A percentile compares a stretch with the other conserved stretches of the same genome.
phyloP scores from a whole-genome alignment of 92 coral and sea anemone species.

The Isaurus tuberculatus region DNA sequence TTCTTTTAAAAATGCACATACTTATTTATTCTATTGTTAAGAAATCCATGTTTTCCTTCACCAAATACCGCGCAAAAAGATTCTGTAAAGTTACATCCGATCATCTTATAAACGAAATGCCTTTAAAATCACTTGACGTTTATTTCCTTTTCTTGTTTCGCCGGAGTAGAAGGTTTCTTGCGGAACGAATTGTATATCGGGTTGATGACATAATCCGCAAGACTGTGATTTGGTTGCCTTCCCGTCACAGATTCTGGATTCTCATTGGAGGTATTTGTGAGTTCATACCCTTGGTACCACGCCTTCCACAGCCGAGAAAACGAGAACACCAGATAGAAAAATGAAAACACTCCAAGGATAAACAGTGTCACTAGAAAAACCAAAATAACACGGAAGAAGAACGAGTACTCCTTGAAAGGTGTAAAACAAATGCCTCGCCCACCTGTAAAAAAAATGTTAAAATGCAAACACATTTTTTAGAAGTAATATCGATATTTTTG shows the following conservation, averaged over 20 bases:
- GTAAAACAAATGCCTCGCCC: neutral
- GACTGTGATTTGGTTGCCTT: neutral
- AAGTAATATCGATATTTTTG: no score
- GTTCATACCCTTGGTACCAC: slow-evolving; percentile 42
- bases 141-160: neutral
- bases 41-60: no score
- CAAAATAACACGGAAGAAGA: neutral
- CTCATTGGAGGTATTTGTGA: slow-evolving; percentile 13
- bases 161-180: neutral
- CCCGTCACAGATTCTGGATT: neutral
- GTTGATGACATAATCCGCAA: slow-evolving; percentile 13
- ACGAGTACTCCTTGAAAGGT: neutral
- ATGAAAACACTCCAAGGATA: slow-evolving; percentile 7
- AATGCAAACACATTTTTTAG: no score
- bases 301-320: slow-evolving; percentile 40
- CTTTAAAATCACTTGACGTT: neutral
- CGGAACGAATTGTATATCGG: slow-evolving; percentile 3
- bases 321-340: slow-evolving; percentile 34
- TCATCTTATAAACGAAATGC: neutral
- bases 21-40: no score
- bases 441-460: neutral
- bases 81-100: no score
- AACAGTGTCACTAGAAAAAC: slow-evolving; percentile 21
- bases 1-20: no score
- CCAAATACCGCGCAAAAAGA: no score